Evolutionary conservation across 2,888 invertebrate genomes (phyloP), one percentile per base, ranked within the genome.

Genomic region (Volucella bombylans): DNA sequence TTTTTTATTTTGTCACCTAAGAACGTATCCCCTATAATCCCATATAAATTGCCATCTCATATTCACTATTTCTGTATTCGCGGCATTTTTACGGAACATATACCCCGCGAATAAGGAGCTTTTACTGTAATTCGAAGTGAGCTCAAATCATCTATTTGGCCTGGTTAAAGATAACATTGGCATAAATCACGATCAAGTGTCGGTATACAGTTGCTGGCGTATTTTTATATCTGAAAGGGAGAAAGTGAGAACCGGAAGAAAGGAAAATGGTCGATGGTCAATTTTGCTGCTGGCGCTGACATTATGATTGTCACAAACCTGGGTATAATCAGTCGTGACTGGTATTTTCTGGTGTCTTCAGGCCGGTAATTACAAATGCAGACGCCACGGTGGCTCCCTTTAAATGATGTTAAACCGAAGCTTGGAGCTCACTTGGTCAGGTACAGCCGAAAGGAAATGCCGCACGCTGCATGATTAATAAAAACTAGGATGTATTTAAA

Each of bases 211-310:
- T 72, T 72, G 52, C 18, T 18, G 18, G 43, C 10, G 31, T 31
- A 43, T 49, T 11, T 14, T 8, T 59, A 11, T 43, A 45, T 68
- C 50, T 52, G 54, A 54, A 59, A 64, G 47, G 61, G 85, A 85
- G 85, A 85, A 85, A 85, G 85, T 85, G 85, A 80, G 79, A 83
- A 83, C 83, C 83, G 83, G 83, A 83, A 83, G 83, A 81, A 68
- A 41, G 76, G 18, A 81, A 85, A 76, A 76, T 76, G 83, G 74
- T 49, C 71, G 67, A 71, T 85, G 71, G 76, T 67, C 83, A 80
- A 72, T 80, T 62, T 65, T 64, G 69, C 64, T 61, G 69, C 47
- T 47, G 62, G 79, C 80, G 54, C 80, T 85, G 76, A 85, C 76
- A 77, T 85, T 85, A 77, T 85, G 85, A 72, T 68, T 85, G 76